A percentile compares a stretch with the other conserved stretches of the same genome.
Conservation (phyloP, 2,113 vertebrate species). For the Phylloscopus trochilus region DNA sequence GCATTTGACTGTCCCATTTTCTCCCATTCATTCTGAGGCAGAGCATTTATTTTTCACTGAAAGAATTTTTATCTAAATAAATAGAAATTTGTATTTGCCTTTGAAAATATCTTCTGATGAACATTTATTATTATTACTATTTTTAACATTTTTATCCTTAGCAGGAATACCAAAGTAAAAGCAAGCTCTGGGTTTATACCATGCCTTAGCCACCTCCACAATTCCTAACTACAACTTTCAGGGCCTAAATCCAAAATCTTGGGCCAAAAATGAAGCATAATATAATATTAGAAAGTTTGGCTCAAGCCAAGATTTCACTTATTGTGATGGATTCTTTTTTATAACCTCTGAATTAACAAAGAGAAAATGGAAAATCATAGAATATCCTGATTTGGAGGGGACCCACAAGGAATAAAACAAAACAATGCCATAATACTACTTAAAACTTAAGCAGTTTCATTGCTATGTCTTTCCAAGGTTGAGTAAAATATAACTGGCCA, state of each 20-base stretch:
- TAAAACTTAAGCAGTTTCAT: not conserved
- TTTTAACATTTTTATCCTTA: not conserved
- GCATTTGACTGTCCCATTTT: not conserved
- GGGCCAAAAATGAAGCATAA: not conserved
- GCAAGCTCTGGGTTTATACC: not conserved
- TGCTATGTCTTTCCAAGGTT: not conserved
- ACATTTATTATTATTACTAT: not conserved
- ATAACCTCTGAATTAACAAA: not conserved
- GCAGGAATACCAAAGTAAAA: not conserved
- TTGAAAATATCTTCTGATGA: not conserved
- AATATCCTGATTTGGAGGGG: not conserved
- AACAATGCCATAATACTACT: not conserved
- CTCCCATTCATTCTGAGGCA: rapidly evolving
- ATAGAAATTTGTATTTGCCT: not conserved
- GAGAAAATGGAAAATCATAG: not conserved
- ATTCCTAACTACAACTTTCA: not conserved
- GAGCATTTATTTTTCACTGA: not conserved
- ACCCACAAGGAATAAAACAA: not conserved
- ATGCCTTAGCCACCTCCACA: not conserved
- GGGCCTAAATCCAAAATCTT: not conserved
- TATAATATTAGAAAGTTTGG: not conserved
- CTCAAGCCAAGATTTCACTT: not conserved
- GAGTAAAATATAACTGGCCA: not conserved
- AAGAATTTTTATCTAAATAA: not conserved
- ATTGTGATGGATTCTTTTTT: not conserved